Evolutionary conservation across 1,140 invertebrate species (phyloP).

Genomic region (Galleria mellonella): DNA sequence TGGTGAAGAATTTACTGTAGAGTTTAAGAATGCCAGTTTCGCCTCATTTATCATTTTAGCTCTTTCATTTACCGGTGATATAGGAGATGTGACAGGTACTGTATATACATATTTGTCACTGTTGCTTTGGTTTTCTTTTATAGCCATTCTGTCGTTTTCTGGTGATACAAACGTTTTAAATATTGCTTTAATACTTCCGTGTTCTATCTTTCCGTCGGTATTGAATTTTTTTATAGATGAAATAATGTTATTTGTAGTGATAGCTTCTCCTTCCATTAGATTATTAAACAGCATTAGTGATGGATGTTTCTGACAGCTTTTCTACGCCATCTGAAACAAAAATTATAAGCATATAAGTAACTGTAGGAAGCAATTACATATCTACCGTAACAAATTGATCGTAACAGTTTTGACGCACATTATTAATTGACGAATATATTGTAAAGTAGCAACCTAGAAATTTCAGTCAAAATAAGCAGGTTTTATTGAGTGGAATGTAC

Average conservation of each 20-base stretch:
- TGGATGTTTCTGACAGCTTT: constrained; percentile 44
- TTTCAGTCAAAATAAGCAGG: neutral
- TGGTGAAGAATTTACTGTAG: constrained; percentile 28
- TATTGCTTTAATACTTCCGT: constrained; percentile 49
- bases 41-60: constrained; percentile 48
- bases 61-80: constrained; percentile 32
- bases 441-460: neutral
- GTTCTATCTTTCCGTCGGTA: constrained; percentile 36
- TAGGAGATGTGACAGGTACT: constrained; percentile 39
- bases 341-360: constrained; percentile 14
- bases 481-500: too few species aligned
- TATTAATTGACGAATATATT: neutral
- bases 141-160: constrained; percentile 52
- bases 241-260: constrained; percentile 43
- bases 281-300: constrained; percentile 51
- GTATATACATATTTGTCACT: constrained; percentile 51
- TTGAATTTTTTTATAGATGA: constrained; percentile 49
- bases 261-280: constrained; percentile 58
- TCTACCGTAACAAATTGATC: neutral
- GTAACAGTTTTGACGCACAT: neutral
- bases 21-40: constrained; percentile 52
- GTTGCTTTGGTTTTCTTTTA: constrained; percentile 51
- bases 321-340: constrained; percentile 69
- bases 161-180: constrained; percentile 57
- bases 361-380: constrained; percentile 17